A percentile compares a stretch with the other conserved stretches of the same genome.
phyloP scores from a whole-genome alignment of 2,113 vertebrate species.

The Heterochromis multidens region DNA sequence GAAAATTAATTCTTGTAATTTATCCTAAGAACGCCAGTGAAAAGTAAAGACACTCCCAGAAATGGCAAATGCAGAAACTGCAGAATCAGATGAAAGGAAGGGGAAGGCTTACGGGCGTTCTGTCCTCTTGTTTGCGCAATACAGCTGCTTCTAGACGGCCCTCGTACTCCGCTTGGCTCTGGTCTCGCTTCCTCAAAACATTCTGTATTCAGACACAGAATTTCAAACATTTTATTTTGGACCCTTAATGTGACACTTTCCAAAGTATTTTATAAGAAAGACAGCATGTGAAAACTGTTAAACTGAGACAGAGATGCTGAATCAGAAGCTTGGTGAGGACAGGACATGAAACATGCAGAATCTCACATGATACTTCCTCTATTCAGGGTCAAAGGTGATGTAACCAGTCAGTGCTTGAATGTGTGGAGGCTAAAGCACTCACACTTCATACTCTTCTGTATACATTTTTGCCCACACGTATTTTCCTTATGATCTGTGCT shows the following conservation, averaged over 20 bases:
- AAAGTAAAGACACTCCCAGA: not conserved
- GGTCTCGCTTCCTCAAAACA: constrained; percentile 94
- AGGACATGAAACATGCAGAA: constrained; percentile 1
- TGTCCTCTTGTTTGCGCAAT: constrained; percentile 87
- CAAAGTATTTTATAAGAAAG: not conserved
- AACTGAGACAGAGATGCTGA: not conserved
- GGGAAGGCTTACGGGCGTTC: constrained; percentile 81
- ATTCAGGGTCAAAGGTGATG: not conserved
- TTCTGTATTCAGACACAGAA: constrained; percentile 72
- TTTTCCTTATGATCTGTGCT: not conserved
- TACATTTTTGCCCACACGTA: not conserved
- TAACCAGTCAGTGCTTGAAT: not conserved
- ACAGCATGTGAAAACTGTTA: no score
- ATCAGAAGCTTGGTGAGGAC: not conserved
- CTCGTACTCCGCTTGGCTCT: constrained; percentile 96
- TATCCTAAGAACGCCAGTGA: not conserved
- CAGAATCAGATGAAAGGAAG: not conserved
- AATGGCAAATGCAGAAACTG: not conserved
- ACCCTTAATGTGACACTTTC: no score
- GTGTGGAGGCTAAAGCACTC: not conserved
- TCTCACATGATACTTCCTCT: not conserved
- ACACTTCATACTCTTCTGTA: not conserved
- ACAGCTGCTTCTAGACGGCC: constrained; percentile 89
- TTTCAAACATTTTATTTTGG: not conserved
- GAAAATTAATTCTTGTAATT: not conserved